A percentile compares a stretch with the other conserved stretches of the same genome.
Evolutionary conservation across 2,113 vertebrate species (phyloP).

Genomic region (Periophthalmus modestus): DNA sequence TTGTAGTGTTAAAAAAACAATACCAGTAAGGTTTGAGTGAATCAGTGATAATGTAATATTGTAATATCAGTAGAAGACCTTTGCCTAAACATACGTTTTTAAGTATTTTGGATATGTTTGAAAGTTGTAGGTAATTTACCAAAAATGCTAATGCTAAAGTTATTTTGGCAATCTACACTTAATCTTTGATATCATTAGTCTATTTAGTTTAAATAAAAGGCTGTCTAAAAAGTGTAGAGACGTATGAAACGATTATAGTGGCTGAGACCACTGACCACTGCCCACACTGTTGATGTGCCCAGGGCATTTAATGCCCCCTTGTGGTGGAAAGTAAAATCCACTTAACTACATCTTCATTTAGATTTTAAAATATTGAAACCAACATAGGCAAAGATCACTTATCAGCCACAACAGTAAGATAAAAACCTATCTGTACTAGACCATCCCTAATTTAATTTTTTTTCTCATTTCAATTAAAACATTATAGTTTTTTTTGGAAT

Average conservation of each 20-base stretch:
- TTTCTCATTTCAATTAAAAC: not conserved
- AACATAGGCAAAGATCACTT: not conserved
- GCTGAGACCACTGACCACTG: too few species aligned
- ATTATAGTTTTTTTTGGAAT: not conserved
- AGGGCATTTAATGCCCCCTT: not conserved
- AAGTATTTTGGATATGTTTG: not conserved
- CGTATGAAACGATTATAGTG: not conserved
- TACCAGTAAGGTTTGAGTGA: not conserved
- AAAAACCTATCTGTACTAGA: not conserved
- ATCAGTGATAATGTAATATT: not conserved
- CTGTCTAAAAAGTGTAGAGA: not conserved
- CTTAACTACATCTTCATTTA: not conserved
- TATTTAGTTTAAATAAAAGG: not conserved
- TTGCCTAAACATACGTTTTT: not conserved
- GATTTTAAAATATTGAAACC: not conserved
- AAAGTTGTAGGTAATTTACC: not conserved
- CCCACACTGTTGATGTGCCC: not conserved
- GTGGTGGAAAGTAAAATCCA: not conserved
- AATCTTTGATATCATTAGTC: not conserved
- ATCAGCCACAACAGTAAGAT: not conserved
- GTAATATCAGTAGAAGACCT: not conserved
- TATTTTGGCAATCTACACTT: not conserved
- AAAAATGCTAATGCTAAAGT: not conserved
- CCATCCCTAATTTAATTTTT: not conserved
- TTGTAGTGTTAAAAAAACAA: slow-evolving; percentile 25